These are phyloP conservation scores for Drosophila subquinaria DNA, from an alignment of 2,888 invertebrate species.

Conservation along the genomic window DNA sequence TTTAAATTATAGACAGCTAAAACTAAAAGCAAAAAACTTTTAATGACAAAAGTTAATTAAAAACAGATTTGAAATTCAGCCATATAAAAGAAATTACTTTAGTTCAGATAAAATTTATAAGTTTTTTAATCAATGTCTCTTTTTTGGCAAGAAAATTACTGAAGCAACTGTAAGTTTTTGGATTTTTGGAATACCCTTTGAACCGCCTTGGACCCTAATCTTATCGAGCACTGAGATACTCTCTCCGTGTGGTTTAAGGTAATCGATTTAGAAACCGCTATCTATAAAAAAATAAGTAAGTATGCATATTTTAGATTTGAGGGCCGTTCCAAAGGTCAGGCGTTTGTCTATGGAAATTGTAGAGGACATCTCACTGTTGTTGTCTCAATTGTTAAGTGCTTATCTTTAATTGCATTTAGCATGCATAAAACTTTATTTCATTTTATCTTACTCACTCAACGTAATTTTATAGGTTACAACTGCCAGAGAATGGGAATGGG, in stretches of 20 bases:
- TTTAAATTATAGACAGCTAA: too few relatives aligned
- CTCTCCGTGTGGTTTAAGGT: slow-evolving; percentile 15
- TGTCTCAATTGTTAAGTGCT: background rate
- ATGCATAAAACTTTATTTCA: slow-evolving; percentile 13
- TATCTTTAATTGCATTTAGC: background rate
- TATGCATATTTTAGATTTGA: slow-evolving; percentile 47
- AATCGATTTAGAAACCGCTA: slow-evolving; percentile 38
- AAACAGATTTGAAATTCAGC: too few relatives aligned
- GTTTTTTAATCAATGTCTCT: too few relatives aligned
- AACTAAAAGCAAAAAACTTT: too few relatives aligned
- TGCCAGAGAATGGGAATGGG: slow-evolving; percentile 11
- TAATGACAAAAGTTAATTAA: too few relatives aligned
- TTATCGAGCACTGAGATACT: slow-evolving; percentile 47
- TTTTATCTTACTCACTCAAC: slow-evolving; percentile 44
- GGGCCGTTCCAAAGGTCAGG: slow-evolving; percentile 66
- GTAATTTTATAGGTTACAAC: slow-evolving; percentile 27
- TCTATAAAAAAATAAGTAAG: slow-evolving; percentile 33
- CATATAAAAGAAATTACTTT: too few relatives aligned
- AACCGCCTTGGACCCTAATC: slow-evolving; percentile 51
- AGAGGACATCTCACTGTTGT: slow-evolving; percentile 9
- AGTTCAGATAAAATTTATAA: too few relatives aligned
- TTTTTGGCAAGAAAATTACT: background rate
- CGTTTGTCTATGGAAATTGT: slow-evolving; percentile 11
- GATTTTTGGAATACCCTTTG: slow-evolving; percentile 56
- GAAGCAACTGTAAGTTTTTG: background rate